Evolutionary conservation across 2,888 invertebrate genomes (phyloP), one percentile per base, ranked within the genome.

Genomic region (Strigamia transsilvanica): DNA sequence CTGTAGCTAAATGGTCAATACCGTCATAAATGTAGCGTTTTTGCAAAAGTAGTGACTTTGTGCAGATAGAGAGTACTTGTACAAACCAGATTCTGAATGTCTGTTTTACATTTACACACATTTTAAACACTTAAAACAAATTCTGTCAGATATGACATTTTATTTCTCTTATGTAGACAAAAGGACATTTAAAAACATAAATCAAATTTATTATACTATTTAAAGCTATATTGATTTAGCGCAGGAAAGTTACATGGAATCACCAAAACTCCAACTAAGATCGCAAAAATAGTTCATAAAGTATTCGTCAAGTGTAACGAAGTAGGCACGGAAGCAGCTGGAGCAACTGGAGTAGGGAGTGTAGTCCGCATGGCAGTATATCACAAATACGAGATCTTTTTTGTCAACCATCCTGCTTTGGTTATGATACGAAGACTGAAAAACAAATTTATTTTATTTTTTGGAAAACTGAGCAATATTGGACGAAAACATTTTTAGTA

Each of bases 301-400:
- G 66, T 27, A 12, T 66, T 66, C 66, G 27, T 66, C 66, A 66
- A 23, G 27, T 27, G 12, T 27, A 23, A 66, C 66, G 66, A 66
- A 27, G 23, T 2, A 27, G 66, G 66, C 12, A 6, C 66, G 13
- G 66, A 66, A 66, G 66, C 66, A 6, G 66, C 66, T 13, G 23
- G 10, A 23, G 5, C 66, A 10, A 27, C 27, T 23, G 66, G 23
- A 27, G 10, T 66, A 7, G 4, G 4, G 15, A 66, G 27, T 27
- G 27, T 66, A 32, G 66, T 66, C 10, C 66, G 66, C 3, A 66
- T 66, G 66, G 66, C 66, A 27, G 15, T 66, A 23, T 13, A 2
- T 27, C 23, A 9, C 2, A 66, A 27, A 27, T 66, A 66, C 32
- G 27, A 66, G 4, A 3, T 1, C 2, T 23, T 66, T 66, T 27